phyloP scores from a whole-genome alignment of 2,113 vertebrate genomes.

The Seriola dumerili region DNA sequence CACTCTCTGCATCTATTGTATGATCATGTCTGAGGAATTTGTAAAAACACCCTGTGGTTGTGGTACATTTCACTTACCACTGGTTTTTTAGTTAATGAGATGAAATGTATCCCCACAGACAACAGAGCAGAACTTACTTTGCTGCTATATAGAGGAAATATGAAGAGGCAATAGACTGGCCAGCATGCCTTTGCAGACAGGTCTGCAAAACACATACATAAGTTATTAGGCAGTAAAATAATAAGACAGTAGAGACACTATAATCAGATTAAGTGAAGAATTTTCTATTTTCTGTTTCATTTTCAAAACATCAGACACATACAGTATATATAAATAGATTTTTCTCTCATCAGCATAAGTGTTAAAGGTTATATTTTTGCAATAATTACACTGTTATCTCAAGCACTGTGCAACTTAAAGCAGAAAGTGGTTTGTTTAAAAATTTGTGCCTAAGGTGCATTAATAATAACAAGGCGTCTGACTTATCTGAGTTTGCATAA shows the following conservation, averaged over 20 bases:
- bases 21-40: slow-evolving; percentile 17
- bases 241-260: background rate
- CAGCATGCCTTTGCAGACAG: background rate
- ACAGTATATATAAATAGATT: background rate
- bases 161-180: background rate
- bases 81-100: slow-evolving; percentile 23
- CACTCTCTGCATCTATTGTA: background rate
- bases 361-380: background rate
- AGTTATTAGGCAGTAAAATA: background rate
- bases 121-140: background rate
- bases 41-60: slow-evolving; percentile 21
- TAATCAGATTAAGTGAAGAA: background rate
- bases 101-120: slow-evolving; percentile 22
- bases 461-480: background rate
- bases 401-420: slow-evolving; percentile 2
- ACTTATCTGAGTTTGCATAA: background rate
- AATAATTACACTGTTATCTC: background rate
- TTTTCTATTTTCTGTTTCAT: background rate
- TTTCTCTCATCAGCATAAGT: background rate
- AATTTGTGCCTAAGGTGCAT: background rate
- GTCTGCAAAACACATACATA: background rate
- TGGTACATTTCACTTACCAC: slow-evolving; percentile 7
- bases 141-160: background rate
- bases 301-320: background rate
- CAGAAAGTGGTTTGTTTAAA: background rate